Base-by-base conservation (phyloP, 2,797 vertebrate species). In the Tangara arthus region DNA sequence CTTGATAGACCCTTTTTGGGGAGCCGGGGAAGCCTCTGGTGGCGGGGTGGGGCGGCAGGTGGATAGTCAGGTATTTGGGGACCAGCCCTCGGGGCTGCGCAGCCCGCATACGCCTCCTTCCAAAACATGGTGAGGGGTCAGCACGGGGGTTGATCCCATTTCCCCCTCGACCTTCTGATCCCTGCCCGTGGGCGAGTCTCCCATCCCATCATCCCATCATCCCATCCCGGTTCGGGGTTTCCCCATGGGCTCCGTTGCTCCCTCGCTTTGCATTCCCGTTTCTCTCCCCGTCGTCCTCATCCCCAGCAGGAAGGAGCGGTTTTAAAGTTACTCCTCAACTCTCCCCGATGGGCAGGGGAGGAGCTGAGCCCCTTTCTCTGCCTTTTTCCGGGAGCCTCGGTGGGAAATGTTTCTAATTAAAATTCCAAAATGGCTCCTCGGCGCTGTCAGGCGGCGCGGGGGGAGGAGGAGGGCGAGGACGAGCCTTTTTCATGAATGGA, bases 401-500 rank as follows among this genome's bases (percentile, higher is more conserved):
- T 95, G 96, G 96, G 94, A 96, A 95, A 97, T 98, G 98, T 99
- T 99, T 99, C 98, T 97, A 98, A 98, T 98, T 98, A 98, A 98
- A 97, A 98, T 98, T 98, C 98, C 98, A 98, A 98, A 98, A 98
- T 98, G 98, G 98, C 98, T 98, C 98, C 98, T 98, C 98, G 96
- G 98, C 98, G 98, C 98, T 98, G 97, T 97, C 95, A 96, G 94
- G 92, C 72, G 34, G 96, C 15, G 84, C 79, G n/a, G 89, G 69
- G 63, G 80, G 76, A 46, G 92, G 84, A 52, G 83, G 81, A 93
- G 86, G 96, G 82, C 7, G 77, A 96, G 96, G 94, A 97, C 83
- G 65, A 94, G 64, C 64, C 87, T 95, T 95, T 98, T 98, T 98
- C 97, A 98, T 98, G 98, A 98, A 98, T 98, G 98, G 98, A 98